Conservation (phyloP, 2,113 vertebrate genomes). For the Struthio camelus region DNA sequence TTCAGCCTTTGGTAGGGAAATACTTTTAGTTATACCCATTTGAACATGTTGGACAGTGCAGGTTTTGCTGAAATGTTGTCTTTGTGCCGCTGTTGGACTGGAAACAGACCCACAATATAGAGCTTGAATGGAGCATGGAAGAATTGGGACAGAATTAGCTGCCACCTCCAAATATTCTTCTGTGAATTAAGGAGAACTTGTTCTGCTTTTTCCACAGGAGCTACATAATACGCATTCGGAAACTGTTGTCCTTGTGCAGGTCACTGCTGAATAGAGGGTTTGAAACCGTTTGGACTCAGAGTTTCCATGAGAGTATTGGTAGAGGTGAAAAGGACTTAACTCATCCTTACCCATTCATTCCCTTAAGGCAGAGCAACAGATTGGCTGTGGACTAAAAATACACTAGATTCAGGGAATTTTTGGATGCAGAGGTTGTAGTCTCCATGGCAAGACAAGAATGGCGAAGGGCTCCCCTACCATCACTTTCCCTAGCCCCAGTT, state of each 20-base stretch:
- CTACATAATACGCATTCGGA: neutral
- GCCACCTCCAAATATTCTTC: neutral
- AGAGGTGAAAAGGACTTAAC: neutral
- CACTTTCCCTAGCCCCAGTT: neutral
- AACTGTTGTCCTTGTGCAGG: neutral
- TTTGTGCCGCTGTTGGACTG: neutral
- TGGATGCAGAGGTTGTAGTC: neutral
- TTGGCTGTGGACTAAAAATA: neutral
- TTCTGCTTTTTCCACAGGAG: neutral
- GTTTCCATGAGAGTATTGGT: neutral
- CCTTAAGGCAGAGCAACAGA: neutral
- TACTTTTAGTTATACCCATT: neutral
- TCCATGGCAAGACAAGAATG: neutral
- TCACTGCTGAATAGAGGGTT: neutral
- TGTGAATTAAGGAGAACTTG: neutral
- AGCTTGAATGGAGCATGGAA: neutral
- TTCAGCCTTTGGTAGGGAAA: neutral
- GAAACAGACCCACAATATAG: neutral
- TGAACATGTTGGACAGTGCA: neutral
- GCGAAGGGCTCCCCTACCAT: neutral
- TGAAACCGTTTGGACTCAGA: neutral
- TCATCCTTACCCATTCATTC: neutral
- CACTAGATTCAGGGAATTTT: neutral
- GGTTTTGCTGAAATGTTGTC: neutral
- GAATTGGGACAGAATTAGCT: neutral